Percentiles rank a stretch among this genome's conserved stretches.
phyloP scores from a whole-genome alignment of 2,888 invertebrate species.

The Nomada ferruginata region DNA sequence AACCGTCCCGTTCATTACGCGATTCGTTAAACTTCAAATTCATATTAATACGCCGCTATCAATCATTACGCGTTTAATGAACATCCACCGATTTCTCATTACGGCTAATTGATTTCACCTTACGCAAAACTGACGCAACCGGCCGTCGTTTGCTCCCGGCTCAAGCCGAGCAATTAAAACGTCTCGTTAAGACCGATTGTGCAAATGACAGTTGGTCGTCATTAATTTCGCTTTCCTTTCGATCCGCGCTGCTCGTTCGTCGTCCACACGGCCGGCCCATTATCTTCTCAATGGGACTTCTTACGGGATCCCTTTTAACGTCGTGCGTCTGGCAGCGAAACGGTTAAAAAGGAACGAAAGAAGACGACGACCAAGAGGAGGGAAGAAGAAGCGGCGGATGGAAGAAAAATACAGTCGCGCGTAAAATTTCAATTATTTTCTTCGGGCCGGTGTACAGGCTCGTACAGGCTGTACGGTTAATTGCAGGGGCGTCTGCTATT shows the following conservation, averaged over 20 bases:
- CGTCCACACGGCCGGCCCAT: slow-evolving; percentile 5
- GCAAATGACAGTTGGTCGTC: slow-evolving; percentile 51
- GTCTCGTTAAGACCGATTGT: slow-evolving; percentile 49
- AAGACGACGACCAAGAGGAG: not conserved
- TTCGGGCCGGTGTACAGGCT: not conserved
- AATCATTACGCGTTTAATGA: slow-evolving; percentile 54
- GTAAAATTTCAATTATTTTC: slow-evolving; percentile 48
- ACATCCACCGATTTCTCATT: slow-evolving; percentile 57
- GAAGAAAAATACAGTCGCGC: not conserved
- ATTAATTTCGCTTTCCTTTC: slow-evolving; percentile 49
- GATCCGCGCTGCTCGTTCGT: slow-evolving; percentile 27
- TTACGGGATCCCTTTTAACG: not conserved
- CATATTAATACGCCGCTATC: slow-evolving; percentile 38
- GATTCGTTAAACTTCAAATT: slow-evolving; percentile 16
- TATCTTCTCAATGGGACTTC: slow-evolving; percentile 27
- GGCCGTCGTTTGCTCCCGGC: slow-evolving; percentile 6
- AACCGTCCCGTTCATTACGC: not conserved
- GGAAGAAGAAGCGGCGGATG: not conserved
- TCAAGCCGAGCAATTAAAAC: slow-evolving; percentile 50
- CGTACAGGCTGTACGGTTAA: slow-evolving; percentile 29
- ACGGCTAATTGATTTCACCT: slow-evolving; percentile 54
- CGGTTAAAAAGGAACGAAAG: not conserved
- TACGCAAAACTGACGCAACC: slow-evolving; percentile 53
- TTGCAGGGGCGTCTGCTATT: slow-evolving; percentile 27
- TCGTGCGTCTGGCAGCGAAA: not conserved